Base-by-base conservation (phyloP, 1,140 invertebrate genomes). In the Campodea augens region DNA sequence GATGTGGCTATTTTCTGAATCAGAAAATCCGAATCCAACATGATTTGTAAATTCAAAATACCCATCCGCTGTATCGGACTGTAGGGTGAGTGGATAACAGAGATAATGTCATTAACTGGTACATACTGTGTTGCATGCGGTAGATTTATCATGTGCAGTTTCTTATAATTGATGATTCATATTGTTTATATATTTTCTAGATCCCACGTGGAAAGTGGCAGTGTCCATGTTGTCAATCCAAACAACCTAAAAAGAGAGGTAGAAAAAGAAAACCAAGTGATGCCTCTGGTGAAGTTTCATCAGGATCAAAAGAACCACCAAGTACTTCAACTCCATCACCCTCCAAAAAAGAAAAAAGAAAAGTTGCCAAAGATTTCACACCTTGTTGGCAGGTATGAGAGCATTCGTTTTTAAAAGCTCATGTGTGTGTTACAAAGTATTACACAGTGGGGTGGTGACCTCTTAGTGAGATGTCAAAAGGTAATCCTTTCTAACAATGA, bases 131-230 rank as follows among this genome's bases (percentile, higher is more conserved):
- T n/a, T n/a, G n/a, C n/a, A n/a, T n/a, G n/a, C n/a, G n/a, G n/a
- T 54, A 19, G 38, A 22, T 40, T 32, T 48, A 12, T 20, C 37
- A 20, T 41, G 13, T 43, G 18, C 40, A 10, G 38, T 40, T 50
- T 22, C 42, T 24, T 46, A 12, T 23, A 40, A 37, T 1, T 4
- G 18, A 15, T 25, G 12, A n/a, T 10, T 45, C 25, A 21, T 38
- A 2, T 46, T 20, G 27, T 18, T 41, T 39, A 12, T 23, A 13
- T 40, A 3, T 32, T 46, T 47, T 20, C 37, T 19, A 78, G 75
- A 73, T 77, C 50, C 82, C 82, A 21, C 71, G 82, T 45, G 82
- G 81, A 39, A 87, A 88, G 61, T 86, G 82, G 83, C 83, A 84
- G 58, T 86, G 82, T 60, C 71, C 75, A 5, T 78, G 78, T 51